Conservation (phyloP, 2,797 vertebrate species). For the Semaprochilodus insignis region DNA sequence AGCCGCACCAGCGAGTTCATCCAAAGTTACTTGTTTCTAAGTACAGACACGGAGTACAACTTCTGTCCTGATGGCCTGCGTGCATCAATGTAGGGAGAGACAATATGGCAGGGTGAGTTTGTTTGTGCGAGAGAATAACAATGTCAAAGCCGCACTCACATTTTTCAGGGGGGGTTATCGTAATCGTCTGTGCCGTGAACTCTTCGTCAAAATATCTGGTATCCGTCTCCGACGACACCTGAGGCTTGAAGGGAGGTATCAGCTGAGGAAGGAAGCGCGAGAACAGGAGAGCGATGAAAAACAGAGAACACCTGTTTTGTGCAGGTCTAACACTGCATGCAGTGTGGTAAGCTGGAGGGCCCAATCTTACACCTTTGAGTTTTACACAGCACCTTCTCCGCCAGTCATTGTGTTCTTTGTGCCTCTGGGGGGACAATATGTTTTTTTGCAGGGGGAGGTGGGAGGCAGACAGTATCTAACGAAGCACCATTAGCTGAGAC, state of each 20-base stretch:
- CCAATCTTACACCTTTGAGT: slow-evolving; percentile 64
- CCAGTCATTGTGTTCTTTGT: slow-evolving; percentile 29
- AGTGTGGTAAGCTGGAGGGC: slow-evolving; percentile 57
- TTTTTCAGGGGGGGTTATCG: slow-evolving; percentile 98
- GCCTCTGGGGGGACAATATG: slow-evolving; percentile 19
- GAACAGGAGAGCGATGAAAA: slow-evolving; percentile 50
- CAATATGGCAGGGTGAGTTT: not conserved
- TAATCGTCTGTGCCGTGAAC: slow-evolving; percentile 99
- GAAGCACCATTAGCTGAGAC: slow-evolving; percentile 13
- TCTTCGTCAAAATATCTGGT: slow-evolving; percentile 99
- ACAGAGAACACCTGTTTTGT: slow-evolving; percentile 34
- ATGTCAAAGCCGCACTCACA: slow-evolving; percentile 81
- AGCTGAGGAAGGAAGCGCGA: slow-evolving; percentile 78
- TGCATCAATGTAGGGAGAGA: slow-evolving; percentile 35
- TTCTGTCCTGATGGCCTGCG: slow-evolving; percentile 16
- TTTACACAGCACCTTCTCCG: slow-evolving; percentile 50
- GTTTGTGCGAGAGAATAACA: not conserved
- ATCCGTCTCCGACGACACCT: slow-evolving; percentile 97
- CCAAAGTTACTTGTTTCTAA: not conserved
- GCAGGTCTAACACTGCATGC: slow-evolving; percentile 55
- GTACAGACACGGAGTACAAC: not conserved
- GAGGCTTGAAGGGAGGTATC: slow-evolving; percentile 97
- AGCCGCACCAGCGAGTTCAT: not conserved
- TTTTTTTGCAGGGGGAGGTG: not conserved
- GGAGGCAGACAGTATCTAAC: not conserved